phyloP scores from a whole-genome alignment of 53 echinoderm and acorn worm genomes.

The Stichopus horrens region DNA sequence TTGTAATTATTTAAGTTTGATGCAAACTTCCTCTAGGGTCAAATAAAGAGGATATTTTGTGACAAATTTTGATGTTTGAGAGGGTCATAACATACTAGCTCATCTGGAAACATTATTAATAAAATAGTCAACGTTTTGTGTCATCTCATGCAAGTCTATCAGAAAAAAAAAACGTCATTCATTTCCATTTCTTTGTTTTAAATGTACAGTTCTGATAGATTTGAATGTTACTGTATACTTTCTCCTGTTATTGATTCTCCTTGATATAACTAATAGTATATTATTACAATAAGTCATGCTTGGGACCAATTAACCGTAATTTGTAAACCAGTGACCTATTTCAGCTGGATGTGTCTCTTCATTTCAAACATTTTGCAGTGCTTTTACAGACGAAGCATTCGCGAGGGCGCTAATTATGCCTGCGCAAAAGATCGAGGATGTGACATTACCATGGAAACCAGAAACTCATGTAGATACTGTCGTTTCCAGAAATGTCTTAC shows the following conservation, averaged over 20 bases:
- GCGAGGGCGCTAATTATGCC: constrained; percentile 91
- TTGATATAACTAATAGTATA: not conserved
- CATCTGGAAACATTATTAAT: too few species aligned
- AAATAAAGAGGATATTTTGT: too few species aligned
- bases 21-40: too few species aligned
- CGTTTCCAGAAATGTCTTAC: constrained; percentile 91
- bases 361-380: constrained; percentile 60
- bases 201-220: too few species aligned
- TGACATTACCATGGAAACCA: constrained; percentile 97
- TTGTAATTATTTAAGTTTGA: too few species aligned
- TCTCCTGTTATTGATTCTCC: not conserved
- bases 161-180: too few species aligned
- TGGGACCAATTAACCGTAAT: not conserved
- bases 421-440: constrained; percentile 92
- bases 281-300: not conserved
- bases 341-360: not conserved
- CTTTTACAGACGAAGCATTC: constrained; percentile 91
- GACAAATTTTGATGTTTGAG: too few species aligned
- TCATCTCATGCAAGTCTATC: too few species aligned
- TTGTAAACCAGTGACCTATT: not conserved
- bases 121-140: too few species aligned
- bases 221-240: too few species aligned
- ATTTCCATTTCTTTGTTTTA: too few species aligned
- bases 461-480: constrained; percentile 96
- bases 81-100: too few species aligned